These are phyloP conservation scores for Sycobia sp. DNA, from an alignment of 1,140 invertebrate species.

Conservation along the genomic window DNA sequence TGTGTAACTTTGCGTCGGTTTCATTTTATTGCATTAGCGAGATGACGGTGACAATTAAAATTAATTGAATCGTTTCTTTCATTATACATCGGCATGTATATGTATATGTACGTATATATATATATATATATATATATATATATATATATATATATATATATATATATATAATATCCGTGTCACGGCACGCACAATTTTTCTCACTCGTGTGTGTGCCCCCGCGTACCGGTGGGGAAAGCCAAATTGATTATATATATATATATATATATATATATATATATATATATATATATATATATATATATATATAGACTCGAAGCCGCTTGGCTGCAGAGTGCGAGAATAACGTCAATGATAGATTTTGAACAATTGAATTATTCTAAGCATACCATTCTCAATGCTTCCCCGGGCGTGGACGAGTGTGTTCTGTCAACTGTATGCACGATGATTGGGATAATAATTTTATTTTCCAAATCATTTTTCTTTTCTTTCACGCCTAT, in stretches of 20 bases:
- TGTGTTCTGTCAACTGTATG: no score
- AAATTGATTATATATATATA: constrained; percentile 15
- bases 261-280: no score
- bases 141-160: no score
- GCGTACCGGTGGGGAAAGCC: constrained; percentile 24
- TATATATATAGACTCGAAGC: no score
- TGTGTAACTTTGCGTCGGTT: constrained; percentile 45
- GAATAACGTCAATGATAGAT: constrained; percentile 30
- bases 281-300: no score
- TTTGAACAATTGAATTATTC: constrained; percentile 40
- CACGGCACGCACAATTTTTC: constrained; percentile 10
- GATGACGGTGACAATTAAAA: constrained; percentile 18
- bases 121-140: no score
- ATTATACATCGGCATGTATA: no score
- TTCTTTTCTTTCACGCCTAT: not conserved
- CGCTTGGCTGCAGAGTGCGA: no score
- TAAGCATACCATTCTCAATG: constrained; percentile 59
- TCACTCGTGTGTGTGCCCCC: constrained; percentile 23
- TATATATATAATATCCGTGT: no score
- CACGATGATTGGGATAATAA: constrained; percentile 37
- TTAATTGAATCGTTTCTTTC: constrained; percentile 27
- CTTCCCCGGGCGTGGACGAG: constrained; percentile 53
- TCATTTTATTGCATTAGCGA: no score
- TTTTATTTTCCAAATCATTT: constrained; percentile 6
- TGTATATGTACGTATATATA: no score